Percentiles rank a stretch among this genome's conserved stretches.
phyloP scores from a whole-genome alignment of 1,140 invertebrate genomes.

The Drosophila triauraria region DNA sequence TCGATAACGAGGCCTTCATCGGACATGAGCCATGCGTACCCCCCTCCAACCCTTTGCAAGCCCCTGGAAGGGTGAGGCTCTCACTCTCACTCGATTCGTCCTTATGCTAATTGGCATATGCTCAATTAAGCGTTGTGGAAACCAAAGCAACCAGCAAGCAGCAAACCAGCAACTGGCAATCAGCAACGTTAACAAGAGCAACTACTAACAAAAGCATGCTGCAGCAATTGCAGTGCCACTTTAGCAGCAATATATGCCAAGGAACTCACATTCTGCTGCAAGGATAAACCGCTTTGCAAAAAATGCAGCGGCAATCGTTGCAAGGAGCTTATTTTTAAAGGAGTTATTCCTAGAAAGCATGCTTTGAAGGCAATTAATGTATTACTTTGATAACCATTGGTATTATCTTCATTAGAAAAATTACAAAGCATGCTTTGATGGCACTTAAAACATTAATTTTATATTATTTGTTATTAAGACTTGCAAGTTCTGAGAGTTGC shows the following conservation, averaged over 20 bases:
- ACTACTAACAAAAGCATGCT: constrained; percentile 8
- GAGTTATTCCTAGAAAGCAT: no score
- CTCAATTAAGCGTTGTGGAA: constrained; percentile 74
- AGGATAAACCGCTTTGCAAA: neutral
- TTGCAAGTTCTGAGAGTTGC: no score
- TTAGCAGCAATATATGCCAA: neutral
- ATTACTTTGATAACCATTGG: no score
- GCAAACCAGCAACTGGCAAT: neutral
- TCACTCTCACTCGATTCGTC: neutral
- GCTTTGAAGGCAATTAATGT: no score
- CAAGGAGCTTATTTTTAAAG: no score
- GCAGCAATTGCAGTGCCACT: neutral
- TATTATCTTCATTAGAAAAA: no score
- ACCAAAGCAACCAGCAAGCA: constrained; percentile 56
- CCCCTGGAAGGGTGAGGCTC: neutral
- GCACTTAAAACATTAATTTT: no score
- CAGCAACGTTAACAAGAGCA: constrained; percentile 11
- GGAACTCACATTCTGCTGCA: neutral
- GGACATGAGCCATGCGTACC: neutral
- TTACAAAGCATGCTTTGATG: no score
- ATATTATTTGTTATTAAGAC: neutral
- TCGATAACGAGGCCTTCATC: constrained; percentile 5
- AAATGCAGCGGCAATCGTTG: no score
- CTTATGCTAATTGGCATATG: constrained; percentile 81
- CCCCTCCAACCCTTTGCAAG: neutral